Conservation (phyloP, 1,140 invertebrate species). For the Drosophila subobscura region DNA sequence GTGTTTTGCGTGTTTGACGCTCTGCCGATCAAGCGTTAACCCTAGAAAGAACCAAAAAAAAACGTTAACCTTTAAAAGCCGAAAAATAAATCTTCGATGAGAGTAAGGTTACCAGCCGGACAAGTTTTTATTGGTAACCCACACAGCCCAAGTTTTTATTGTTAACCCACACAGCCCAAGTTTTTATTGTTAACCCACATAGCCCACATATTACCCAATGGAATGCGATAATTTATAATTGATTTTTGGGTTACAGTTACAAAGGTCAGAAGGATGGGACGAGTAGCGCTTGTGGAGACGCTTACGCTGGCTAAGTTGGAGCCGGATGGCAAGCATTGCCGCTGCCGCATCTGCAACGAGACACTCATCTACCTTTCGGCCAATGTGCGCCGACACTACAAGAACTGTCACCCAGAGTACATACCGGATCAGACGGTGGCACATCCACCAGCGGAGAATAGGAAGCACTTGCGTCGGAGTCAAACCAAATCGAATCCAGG, state of each 20-base stretch:
- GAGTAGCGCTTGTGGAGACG: slow-evolving; percentile 5
- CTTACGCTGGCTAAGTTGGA: not conserved
- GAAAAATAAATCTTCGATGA: too few relatives aligned
- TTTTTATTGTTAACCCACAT: too few relatives aligned
- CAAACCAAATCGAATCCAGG: not conserved
- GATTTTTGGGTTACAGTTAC: not conserved
- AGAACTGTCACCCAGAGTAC: slow-evolving; percentile 6
- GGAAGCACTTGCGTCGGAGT: not conserved
- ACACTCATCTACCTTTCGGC: slow-evolving; percentile 5
- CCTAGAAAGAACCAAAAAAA: too few relatives aligned
- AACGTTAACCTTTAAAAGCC: too few relatives aligned
- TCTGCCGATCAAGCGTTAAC: too few relatives aligned
- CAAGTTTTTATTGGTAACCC: too few relatives aligned
- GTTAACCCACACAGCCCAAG: too few relatives aligned
- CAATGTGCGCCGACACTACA: slow-evolving; percentile 17
- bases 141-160: too few relatives aligned
- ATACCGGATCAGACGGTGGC: not conserved
- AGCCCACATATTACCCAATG: too few relatives aligned
- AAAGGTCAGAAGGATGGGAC: slow-evolving; percentile 4
- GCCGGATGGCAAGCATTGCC: slow-evolving; percentile 7
- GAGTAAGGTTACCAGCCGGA: too few relatives aligned
- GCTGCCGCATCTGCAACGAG: slow-evolving; percentile 12
- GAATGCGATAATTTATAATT: not conserved
- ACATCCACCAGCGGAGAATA: not conserved
- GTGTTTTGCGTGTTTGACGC: too few relatives aligned